Evolutionary conservation across 2,888 invertebrate genomes (phyloP).

Genomic region (Lithophane leautieri): DNA sequence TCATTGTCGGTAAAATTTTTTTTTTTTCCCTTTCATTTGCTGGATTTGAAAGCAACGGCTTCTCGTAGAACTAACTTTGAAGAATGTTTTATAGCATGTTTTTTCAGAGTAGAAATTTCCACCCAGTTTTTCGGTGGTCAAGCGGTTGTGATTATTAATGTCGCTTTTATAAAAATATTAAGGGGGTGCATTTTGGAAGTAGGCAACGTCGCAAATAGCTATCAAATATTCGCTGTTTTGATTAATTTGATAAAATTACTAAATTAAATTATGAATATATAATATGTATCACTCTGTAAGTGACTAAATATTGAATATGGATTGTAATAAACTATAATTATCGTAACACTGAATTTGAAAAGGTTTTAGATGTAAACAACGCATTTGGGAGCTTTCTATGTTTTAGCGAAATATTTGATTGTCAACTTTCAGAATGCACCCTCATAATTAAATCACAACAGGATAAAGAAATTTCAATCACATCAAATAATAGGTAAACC

Average conservation of each 20-base stretch:
- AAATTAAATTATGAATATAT: too few relatives aligned
- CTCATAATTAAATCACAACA: too few relatives aligned
- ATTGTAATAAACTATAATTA: background rate
- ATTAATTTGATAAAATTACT: background rate
- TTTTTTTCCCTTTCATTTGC: background rate
- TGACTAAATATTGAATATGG: background rate
- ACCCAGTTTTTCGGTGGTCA: too few relatives aligned
- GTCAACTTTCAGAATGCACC: background rate
- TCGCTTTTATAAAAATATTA: too few relatives aligned
- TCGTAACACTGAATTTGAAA: background rate
- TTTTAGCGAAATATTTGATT: background rate
- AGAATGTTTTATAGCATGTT: background rate
- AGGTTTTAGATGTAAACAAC: background rate
- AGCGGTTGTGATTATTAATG: background rate
- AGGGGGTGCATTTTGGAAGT: background rate
- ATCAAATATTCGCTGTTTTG: background rate
- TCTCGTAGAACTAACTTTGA: background rate
- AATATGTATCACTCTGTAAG: background rate
- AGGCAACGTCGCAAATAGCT: background rate
- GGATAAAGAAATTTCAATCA: too few relatives aligned
- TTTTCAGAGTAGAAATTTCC: background rate
- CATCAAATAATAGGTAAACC: background rate
- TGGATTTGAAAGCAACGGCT: background rate
- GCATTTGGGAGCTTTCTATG: background rate
- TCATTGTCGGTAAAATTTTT: too few relatives aligned